phyloP scores from a whole-genome alignment of 2,888 invertebrate species.

The Cacoxenus indagator region DNA sequence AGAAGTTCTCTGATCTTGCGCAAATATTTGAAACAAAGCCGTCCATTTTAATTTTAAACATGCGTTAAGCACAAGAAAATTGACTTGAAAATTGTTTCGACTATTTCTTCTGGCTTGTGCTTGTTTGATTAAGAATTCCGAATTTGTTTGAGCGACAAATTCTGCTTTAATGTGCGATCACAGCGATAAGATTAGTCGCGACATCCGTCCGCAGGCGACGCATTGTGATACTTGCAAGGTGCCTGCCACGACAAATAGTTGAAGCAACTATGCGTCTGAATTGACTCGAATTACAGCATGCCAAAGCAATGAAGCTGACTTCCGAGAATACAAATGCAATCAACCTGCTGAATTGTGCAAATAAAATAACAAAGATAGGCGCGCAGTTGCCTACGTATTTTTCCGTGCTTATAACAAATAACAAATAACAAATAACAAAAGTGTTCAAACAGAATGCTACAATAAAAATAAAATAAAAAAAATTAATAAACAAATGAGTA shows the following conservation, averaged over 20 bases:
- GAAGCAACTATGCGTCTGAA: neutral
- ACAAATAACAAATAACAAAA: neutral
- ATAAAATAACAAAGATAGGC: neutral
- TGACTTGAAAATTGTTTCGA: neutral
- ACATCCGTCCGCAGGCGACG: neutral
- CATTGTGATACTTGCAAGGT: neutral
- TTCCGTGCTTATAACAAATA: too few relatives aligned
- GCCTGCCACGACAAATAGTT: too few relatives aligned
- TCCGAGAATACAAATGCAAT: neutral
- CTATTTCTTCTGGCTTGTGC: neutral
- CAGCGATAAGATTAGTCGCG: neutral
- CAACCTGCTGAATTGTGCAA: neutral
- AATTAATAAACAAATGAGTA: neutral
- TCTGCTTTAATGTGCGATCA: neutral
- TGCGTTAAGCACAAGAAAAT: neutral
- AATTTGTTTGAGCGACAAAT: neutral
- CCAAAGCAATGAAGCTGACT: neutral
- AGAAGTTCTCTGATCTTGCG: neutral
- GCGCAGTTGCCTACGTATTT: neutral
- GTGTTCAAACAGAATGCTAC: neutral
- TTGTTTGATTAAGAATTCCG: neutral
- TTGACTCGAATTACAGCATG: neutral
- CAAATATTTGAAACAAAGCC: neutral
- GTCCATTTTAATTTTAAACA: neutral
- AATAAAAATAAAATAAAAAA: too few relatives aligned